Evolutionary conservation across 2,888 invertebrate species (phyloP).

Genomic region (Entomobrya multifasciata): DNA sequence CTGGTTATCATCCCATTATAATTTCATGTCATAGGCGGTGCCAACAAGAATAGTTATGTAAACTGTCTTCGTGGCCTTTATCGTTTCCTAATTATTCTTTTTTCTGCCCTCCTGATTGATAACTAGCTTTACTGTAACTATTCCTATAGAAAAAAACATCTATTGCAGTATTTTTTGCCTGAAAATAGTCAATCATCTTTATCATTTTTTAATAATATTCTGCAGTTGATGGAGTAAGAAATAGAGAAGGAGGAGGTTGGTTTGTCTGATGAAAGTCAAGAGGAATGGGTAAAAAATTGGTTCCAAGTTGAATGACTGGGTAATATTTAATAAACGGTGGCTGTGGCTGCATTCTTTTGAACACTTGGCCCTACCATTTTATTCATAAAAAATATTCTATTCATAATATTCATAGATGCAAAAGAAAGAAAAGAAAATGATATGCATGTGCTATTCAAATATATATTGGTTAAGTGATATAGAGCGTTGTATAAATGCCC

Average conservation of each 20-base stretch:
- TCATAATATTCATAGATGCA: slow-evolving; percentile 14
- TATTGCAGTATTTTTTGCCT: too few relatives aligned
- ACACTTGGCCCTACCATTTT: not conserved
- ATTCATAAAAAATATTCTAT: slow-evolving; percentile 8
- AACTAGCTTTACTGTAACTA: not conserved
- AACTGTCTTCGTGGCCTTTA: not conserved
- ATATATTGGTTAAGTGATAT: too few relatives aligned
- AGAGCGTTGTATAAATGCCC: too few relatives aligned
- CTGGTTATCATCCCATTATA: slow-evolving; percentile 35
- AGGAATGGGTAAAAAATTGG: slow-evolving; percentile 33
- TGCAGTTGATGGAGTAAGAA: slow-evolving; percentile 36
- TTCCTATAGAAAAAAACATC: too few relatives aligned
- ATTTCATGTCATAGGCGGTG: not conserved
- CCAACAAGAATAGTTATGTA: not conserved
- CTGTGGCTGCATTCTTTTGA: not conserved
- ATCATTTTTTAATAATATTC: too few relatives aligned
- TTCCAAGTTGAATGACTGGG: slow-evolving; percentile 16
- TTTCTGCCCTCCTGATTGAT: not conserved
- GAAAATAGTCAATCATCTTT: too few relatives aligned
- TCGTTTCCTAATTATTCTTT: not conserved
- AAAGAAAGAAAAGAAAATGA: slow-evolving; percentile 1
- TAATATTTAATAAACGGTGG: slow-evolving; percentile 29
- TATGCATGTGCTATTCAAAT: not conserved
- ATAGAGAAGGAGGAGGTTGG: not conserved
- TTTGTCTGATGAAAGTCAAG: too few relatives aligned